A percentile compares a stretch with the other conserved stretches of the same genome.
Evolutionary conservation across 2,113 vertebrate genomes (phyloP).

Genomic region (Sinocyclocheilus anshuiensis): DNA sequence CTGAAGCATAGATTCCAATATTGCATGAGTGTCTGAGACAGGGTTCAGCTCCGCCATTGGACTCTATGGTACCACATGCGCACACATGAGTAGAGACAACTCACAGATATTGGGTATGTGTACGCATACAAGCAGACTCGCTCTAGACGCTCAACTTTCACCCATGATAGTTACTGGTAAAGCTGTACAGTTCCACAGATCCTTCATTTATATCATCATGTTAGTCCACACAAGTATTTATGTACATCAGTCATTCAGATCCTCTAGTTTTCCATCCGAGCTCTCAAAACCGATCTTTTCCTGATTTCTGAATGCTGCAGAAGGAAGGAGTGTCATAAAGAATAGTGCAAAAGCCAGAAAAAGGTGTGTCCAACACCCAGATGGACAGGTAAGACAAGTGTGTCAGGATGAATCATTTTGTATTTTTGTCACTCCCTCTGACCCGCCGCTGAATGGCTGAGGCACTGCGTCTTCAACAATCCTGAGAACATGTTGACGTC

Average conservation of each 20-base stretch:
- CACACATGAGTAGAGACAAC: not conserved
- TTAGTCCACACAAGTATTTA: not conserved
- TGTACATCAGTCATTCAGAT: constrained; percentile 1
- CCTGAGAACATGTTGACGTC: too few species aligned
- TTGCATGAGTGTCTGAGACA: constrained; percentile 63
- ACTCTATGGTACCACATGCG: constrained; percentile 16
- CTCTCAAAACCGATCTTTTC: not conserved
- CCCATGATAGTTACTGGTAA: not conserved
- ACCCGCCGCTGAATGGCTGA: not conserved
- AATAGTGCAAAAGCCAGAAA: constrained; percentile 22
- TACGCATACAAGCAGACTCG: not conserved
- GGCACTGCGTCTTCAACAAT: too few species aligned
- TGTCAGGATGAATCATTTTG: constrained; percentile 66
- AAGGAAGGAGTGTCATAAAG: not conserved
- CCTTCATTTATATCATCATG: not conserved
- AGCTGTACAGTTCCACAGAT: not conserved
- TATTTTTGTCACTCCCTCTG: constrained; percentile 24
- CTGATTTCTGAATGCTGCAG: not conserved
- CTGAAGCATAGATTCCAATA: constrained; percentile 79
- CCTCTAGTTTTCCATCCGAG: not conserved
- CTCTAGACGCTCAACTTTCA: not conserved
- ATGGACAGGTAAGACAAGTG: constrained; percentile 76
- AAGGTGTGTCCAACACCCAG: constrained; percentile 65
- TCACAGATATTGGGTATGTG: constrained; percentile 10
- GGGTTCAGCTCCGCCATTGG: constrained; percentile 70